Evolutionary conservation across 64 coral and sea anemone species (phyloP), one percentile per base, ranked within the genome.

Genomic region (Montipora capricornis): DNA sequence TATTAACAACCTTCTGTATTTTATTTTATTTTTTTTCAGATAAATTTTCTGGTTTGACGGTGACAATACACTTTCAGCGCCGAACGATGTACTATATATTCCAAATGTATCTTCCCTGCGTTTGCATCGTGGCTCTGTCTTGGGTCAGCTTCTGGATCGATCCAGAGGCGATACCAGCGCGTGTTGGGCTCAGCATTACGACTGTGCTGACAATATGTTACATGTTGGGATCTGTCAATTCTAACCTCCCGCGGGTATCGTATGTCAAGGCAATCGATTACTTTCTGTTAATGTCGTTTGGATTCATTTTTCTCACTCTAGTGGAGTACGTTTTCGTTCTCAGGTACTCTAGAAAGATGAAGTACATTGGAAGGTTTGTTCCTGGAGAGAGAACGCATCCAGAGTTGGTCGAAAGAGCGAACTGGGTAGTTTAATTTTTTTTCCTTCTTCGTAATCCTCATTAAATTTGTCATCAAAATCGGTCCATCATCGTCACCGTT

Each of bases 101-200:
- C 20, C 97, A 98, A 64, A 95, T 98, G 91, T 98, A 98, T 37
- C 91, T 98, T 9, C 97, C 97, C 5, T 96, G 97, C 53, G 91
- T 98, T 4, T 98, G 97, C 20, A 98, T 98, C 15, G 94, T 95
- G 2, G 94, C 94, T n/a, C 62, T 98, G 13, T 98, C 97, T 0
- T 98, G 97, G 97, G 88, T 98, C 5, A 95, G 97, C 12, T 98
- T 98, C 94, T 98, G 97, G 97, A 95, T 98, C 15, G 94, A 95
- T 24, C 94, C 91, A n/a, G 91, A 91, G 20, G 97, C 97, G 2
- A 95, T 96, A 13, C 97, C 97, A 6, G 97, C 97, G 7, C 77
- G 97, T 67, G 94, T 95, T 5, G 97, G 97, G 3, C 97, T 98
- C 19, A 93, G 97, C 78, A 98, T 98, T 24, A 98, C 97, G 1